A percentile compares a stretch with the other conserved stretches of the same genome.
phyloP scores from a whole-genome alignment of 2,888 invertebrate species.

The Oligia latruncula region DNA sequence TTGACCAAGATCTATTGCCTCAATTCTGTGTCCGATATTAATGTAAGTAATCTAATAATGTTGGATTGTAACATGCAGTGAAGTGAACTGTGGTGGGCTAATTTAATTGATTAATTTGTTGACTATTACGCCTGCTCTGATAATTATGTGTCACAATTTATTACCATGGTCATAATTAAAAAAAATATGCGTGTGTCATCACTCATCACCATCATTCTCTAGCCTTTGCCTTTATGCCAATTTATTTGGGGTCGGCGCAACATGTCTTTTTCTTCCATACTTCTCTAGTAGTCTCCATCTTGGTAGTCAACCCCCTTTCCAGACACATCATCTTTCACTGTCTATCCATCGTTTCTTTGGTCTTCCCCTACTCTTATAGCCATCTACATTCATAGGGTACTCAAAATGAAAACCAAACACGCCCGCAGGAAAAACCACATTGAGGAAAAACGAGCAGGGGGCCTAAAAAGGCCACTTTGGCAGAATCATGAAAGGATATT shows the following conservation, averaged over 20 bases:
- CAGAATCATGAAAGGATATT: too few relatives aligned
- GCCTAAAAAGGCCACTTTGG: too few relatives aligned
- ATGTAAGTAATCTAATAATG: conserved; percentile 23
- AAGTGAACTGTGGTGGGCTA: not conserved
- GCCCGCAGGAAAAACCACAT: not conserved
- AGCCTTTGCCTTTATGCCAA: not conserved
- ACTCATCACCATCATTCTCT: not conserved
- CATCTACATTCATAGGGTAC: too few relatives aligned
- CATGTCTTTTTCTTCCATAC: not conserved
- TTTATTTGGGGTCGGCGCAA: not conserved
- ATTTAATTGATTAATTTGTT: conserved; percentile 21
- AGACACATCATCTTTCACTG: not conserved
- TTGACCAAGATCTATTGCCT: conserved; percentile 33
- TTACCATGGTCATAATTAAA: not conserved
- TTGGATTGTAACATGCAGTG: conserved; percentile 6
- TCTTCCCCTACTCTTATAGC: not conserved
- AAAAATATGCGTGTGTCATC: not conserved
- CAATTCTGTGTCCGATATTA: conserved; percentile 29
- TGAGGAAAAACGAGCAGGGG: not conserved
- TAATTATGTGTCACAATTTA: not conserved
- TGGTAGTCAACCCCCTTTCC: not conserved
- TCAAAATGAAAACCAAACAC: not conserved
- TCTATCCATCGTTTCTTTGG: not conserved
- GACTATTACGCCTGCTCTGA: not conserved
- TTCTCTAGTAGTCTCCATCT: not conserved